phyloP scores from a whole-genome alignment of 2,888 invertebrate genomes.

The Xestobium rufovillosum region DNA sequence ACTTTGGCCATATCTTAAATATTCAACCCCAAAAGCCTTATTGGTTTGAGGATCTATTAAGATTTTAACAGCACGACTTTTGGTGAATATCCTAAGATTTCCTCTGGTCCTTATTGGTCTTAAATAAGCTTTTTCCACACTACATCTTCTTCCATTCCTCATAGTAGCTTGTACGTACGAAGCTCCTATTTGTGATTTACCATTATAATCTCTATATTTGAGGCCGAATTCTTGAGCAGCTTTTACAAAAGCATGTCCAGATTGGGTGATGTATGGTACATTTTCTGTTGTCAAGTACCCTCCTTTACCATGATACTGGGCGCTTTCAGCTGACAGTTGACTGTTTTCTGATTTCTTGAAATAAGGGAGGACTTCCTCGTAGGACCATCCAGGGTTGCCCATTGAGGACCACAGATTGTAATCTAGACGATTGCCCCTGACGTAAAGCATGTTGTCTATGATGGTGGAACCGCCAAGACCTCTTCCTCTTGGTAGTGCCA shows the following conservation, averaged over 20 bases:
- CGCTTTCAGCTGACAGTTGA: neutral
- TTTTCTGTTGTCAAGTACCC: constrained; percentile 40
- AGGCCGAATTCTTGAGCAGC: constrained; percentile 61
- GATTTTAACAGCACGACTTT: constrained; percentile 55
- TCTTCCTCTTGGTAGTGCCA: neutral
- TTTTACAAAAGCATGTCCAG: constrained; percentile 50
- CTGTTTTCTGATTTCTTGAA: constrained; percentile 73
- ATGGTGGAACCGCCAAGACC: neutral
- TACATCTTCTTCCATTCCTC: constrained; percentile 54
- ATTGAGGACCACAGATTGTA: neutral
- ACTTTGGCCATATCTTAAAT: constrained; percentile 46
- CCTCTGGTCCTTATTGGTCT: constrained; percentile 50
- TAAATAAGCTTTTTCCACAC: constrained; percentile 58
- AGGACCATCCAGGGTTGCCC: constrained; percentile 44
- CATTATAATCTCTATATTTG: constrained; percentile 62
- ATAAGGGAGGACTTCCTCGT: constrained; percentile 70
- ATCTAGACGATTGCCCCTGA: neutral
- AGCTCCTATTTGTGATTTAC: constrained; percentile 54
- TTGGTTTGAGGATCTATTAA: constrained; percentile 56
- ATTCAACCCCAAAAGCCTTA: constrained; percentile 61
- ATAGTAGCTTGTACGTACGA: constrained; percentile 55
- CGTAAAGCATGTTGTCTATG: neutral
- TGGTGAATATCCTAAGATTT: constrained; percentile 62
- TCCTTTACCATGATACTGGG: neutral
- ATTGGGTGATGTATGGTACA: constrained; percentile 39